Conservation (phyloP, 2,888 invertebrate genomes). For the Salticus scenicus region DNA sequence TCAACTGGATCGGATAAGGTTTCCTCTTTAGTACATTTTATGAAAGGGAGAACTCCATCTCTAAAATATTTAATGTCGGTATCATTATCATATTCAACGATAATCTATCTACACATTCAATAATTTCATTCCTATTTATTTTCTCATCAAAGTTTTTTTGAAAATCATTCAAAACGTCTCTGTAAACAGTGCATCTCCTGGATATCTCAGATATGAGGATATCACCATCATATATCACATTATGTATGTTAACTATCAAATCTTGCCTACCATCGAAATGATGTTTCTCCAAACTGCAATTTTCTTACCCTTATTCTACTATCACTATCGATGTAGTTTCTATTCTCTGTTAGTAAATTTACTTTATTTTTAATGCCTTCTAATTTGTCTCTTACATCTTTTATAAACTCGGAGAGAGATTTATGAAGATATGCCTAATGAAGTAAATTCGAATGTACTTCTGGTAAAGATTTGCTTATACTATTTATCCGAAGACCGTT, state of each 20-base stretch:
- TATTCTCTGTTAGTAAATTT: neutral
- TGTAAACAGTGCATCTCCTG: neutral
- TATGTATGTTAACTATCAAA: neutral
- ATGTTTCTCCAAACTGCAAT: constrained; percentile 9
- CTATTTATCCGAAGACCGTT: neutral
- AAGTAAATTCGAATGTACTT: neutral
- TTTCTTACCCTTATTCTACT: neutral
- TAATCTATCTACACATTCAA: neutral
- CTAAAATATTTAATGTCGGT: neutral
- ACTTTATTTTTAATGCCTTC: too few species aligned
- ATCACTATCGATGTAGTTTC: neutral
- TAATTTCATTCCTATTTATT: neutral
- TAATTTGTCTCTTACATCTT: constrained; percentile 6
- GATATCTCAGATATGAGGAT: neutral
- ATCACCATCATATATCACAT: too few species aligned
- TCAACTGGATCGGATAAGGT: neutral
- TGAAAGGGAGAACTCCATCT: neutral
- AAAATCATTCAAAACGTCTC: neutral
- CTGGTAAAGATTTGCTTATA: neutral
- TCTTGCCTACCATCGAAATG: neutral
- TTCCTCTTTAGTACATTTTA: neutral
- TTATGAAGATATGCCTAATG: neutral
- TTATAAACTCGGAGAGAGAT: neutral
- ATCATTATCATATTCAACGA: neutral
- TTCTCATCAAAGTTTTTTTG: neutral